These are phyloP conservation scores for Caenorhabditis tropicalis DNA, from an alignment of 1,140 invertebrate species.

Conservation along the genomic window DNA sequence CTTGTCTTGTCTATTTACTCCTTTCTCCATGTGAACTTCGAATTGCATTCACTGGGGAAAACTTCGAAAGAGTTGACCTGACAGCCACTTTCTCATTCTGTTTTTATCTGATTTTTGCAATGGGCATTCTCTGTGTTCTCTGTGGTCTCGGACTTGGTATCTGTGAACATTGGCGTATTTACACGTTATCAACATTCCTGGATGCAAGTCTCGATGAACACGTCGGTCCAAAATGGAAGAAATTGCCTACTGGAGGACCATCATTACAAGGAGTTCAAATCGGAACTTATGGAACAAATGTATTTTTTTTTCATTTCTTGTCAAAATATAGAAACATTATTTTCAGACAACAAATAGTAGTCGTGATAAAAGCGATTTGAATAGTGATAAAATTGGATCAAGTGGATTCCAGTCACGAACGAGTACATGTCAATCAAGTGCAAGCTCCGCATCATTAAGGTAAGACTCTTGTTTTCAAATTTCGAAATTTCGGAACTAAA, in stretches of 20 bases:
- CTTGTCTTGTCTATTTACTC: slow-evolving; percentile 62
- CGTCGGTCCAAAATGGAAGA: slow-evolving; percentile 62
- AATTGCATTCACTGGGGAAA: slow-evolving; percentile 63
- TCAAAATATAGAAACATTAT: too few relatives aligned
- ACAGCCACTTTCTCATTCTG: slow-evolving; percentile 60
- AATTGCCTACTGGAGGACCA: slow-evolving; percentile 38
- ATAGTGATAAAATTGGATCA: background rate
- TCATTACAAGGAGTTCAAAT: background rate
- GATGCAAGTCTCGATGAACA: slow-evolving; percentile 62
- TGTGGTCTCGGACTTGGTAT: slow-evolving; percentile 58
- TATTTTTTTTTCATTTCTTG: too few relatives aligned
- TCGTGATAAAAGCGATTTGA: slow-evolving; percentile 3
- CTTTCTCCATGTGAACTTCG: slow-evolving; percentile 59
- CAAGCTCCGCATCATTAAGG: slow-evolving; percentile 43
- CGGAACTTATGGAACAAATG: background rate
- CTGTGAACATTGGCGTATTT: slow-evolving; percentile 67
- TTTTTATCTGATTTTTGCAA: slow-evolving; percentile 66
- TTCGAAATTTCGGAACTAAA: background rate
- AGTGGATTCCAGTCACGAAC: slow-evolving; percentile 50
- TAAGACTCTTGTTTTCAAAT: background rate
- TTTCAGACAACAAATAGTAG: slow-evolving; percentile 1
- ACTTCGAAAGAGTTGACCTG: slow-evolving; percentile 50
- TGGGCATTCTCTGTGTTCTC: slow-evolving; percentile 66
- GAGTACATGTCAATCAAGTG: slow-evolving; percentile 43
- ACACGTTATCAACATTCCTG: slow-evolving; percentile 67